Percentiles rank a stretch among this genome's conserved stretches.
These are phyloP conservation scores for Strigops habroptila DNA, from an alignment of 2,113 vertebrate species.

Conservation along the genomic window DNA sequence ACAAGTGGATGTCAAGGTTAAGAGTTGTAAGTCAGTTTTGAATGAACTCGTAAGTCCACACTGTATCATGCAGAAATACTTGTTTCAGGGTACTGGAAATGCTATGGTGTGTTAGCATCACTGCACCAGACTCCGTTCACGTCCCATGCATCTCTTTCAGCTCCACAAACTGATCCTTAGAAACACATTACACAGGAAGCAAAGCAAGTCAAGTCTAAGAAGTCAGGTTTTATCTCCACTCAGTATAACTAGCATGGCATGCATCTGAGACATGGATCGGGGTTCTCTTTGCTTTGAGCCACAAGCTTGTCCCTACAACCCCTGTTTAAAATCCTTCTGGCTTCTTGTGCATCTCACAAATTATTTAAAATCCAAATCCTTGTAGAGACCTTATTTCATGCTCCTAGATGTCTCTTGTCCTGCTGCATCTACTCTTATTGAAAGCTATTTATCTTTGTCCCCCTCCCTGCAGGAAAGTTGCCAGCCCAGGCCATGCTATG, in stretches of 20 bases:
- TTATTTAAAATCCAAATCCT: background rate
- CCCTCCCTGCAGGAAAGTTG: background rate
- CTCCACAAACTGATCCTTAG: background rate
- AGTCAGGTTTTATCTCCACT: background rate
- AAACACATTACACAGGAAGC: background rate
- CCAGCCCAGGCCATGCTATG: background rate
- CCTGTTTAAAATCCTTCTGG: background rate
- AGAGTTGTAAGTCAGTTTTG: background rate
- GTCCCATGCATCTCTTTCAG: background rate
- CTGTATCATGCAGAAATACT: background rate
- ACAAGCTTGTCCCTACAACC: background rate
- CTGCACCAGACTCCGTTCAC: background rate
- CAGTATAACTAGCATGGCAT: background rate
- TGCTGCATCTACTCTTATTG: background rate
- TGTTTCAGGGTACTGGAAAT: background rate
- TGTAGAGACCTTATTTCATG: background rate
- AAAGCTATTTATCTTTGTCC: background rate
- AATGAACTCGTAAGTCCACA: background rate
- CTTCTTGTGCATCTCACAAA: background rate
- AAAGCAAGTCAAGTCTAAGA: background rate
- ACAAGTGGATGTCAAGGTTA: background rate
- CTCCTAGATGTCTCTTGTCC: background rate
- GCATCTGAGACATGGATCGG: background rate
- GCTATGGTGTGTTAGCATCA: background rate
- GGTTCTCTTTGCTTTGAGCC: background rate